These are phyloP conservation scores for Ailuropoda melanoleuca DNA, from an alignment of 2,113 vertebrate genomes.

Conservation along the genomic window DNA sequence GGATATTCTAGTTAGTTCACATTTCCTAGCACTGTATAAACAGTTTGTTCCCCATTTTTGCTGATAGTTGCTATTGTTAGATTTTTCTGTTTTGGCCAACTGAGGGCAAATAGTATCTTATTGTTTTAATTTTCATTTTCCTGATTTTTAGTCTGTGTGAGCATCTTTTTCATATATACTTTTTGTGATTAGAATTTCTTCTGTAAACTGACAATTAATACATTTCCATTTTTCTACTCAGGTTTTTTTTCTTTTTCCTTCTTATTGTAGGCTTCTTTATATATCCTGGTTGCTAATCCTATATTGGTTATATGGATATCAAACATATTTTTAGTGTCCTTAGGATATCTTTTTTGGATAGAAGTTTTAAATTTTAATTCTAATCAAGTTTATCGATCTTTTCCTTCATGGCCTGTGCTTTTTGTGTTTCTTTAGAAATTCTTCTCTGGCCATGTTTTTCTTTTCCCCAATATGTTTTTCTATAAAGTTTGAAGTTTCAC, in stretches of 20 bases:
- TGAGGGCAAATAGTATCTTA: background rate
- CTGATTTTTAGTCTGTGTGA: background rate
- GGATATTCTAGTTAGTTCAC: background rate
- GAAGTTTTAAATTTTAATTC: background rate
- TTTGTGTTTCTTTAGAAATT: conserved; percentile 6
- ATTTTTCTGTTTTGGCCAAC: background rate
- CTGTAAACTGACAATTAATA: background rate
- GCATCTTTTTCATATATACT: background rate
- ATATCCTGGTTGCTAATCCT: background rate
- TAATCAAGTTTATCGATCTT: background rate
- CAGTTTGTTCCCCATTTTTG: background rate
- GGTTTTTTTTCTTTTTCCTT: background rate
- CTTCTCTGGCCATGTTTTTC: background rate
- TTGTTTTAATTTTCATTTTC: background rate
- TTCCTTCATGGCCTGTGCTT: background rate
- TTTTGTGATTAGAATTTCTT: background rate
- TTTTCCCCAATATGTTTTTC: background rate
- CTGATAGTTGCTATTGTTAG: background rate
- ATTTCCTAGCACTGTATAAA: background rate
- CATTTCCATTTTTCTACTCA: background rate
- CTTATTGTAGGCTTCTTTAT: background rate
- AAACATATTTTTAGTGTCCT: background rate
- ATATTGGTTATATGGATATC: background rate
- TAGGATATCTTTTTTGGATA: background rate
- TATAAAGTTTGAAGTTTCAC: background rate